A percentile compares a stretch with the other conserved stretches of the same genome.
These are phyloP conservation scores for Atrichornis clamosus DNA, from an alignment of 2,113 vertebrate genomes.

Conservation along the genomic window DNA sequence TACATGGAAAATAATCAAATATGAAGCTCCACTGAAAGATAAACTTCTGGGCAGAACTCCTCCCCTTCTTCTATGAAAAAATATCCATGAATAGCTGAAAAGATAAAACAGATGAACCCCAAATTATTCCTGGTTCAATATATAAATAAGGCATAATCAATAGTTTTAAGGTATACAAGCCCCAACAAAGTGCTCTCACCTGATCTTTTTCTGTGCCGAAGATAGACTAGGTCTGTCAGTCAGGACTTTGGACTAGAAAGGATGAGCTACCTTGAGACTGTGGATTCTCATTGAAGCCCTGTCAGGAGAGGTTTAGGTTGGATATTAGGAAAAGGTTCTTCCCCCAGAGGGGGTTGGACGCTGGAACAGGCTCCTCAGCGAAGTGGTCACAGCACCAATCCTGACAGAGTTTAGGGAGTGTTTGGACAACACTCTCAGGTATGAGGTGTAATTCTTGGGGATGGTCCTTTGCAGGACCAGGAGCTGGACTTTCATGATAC, in stretches of 20 bases:
- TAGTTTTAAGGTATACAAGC: background rate
- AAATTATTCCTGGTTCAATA: background rate
- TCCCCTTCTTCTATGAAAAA: background rate
- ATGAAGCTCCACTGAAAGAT: background rate
- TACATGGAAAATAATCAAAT: background rate
- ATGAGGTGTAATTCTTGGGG: too few species aligned
- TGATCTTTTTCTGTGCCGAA: background rate
- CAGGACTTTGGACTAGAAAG: background rate
- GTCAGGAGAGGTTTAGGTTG: background rate
- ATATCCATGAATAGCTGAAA: background rate
- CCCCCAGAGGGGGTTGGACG: accelerated
- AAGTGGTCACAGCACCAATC: background rate
- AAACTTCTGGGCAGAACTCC: background rate
- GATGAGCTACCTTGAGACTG: background rate
- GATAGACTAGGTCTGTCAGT: background rate
- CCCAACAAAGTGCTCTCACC: accelerated
- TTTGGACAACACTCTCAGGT: background rate
- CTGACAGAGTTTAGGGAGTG: background rate
- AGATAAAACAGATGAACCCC: background rate
- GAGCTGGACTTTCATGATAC: background rate
- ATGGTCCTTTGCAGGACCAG: background rate
- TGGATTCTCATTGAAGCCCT: background rate
- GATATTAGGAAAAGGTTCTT: background rate
- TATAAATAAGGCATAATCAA: background rate
- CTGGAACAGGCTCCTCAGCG: background rate